Evolutionary conservation across 2,113 vertebrate species (phyloP).

Genomic region (Anguilla rostrata): DNA sequence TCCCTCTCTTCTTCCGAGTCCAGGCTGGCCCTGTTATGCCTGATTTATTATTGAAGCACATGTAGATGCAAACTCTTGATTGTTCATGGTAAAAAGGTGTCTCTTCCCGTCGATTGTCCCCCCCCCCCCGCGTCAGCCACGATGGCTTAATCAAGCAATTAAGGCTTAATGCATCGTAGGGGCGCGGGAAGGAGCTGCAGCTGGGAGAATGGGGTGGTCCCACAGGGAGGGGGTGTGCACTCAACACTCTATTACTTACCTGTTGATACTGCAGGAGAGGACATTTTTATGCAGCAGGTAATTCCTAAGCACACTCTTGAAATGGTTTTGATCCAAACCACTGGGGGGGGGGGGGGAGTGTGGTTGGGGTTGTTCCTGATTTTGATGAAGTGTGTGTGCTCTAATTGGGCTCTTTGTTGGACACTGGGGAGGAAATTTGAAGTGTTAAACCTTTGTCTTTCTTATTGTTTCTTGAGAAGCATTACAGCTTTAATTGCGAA

Average conservation of each 20-base stretch:
- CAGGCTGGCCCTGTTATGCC: conserved; percentile 58
- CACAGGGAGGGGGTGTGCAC: conserved; percentile 48
- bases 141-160: conserved; percentile 73
- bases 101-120: conserved; percentile 57
- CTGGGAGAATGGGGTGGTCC: conserved; percentile 55
- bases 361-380: conserved; percentile 12
- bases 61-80: conserved; percentile 67
- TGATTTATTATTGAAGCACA: conserved; percentile 68
- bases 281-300: conserved; percentile 58
- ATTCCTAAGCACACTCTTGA: conserved; percentile 64
- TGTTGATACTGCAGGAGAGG: conserved; percentile 57
- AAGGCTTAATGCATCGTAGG: conserved; percentile 62
- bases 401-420: conserved; percentile 5
- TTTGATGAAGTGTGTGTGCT: conserved; percentile 35
- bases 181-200: conserved; percentile 57
- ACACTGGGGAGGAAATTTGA: background rate
- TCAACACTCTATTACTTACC: conserved; percentile 64
- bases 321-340: conserved; percentile 62
- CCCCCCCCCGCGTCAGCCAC: conserved; percentile 60
- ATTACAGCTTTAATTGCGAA: background rate
- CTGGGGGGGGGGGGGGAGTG: conserved; percentile 31
- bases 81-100: conserved; percentile 55
- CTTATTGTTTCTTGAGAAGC: background rate
- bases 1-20: background rate
- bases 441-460: background rate